Evolutionary conservation across 2,797 vertebrate genomes (phyloP), one percentile per base, ranked within the genome.

Genomic region (Epinephelus awoara): DNA sequence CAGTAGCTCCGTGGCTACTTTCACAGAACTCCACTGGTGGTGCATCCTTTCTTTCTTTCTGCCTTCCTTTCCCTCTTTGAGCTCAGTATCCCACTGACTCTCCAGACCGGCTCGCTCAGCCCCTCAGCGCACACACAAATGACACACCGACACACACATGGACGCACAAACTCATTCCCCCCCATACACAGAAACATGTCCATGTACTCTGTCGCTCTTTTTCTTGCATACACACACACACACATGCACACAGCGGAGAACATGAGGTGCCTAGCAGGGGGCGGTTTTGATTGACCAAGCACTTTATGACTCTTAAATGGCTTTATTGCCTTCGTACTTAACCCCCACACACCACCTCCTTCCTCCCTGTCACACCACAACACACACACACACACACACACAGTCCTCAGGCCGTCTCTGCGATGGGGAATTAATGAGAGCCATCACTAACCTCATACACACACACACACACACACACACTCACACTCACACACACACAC

Each of bases 291-390:
- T 88, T 90, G 88, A 88, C 80, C 79, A 84, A 86, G 63, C 86
- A 88, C 85, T 91, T 90, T 80, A 85, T 83, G 86, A 83, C 71
- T 80, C 75, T 77, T 86, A 87, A 89, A 90, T 87, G 82, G 84
- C 75, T 90, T 84, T 66, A 87, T 82, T 77, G 57, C 76, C 69
- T 77, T 84, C 74, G 49, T 73, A 76, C 83, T 85, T 80, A 85
- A 85, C 76, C 82, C 79, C 61, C 67, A 54, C 70, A 75, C 54
- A 27, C 69, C 19, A 29, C 80, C 64, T 47, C 44, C 73, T 78
- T 80, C 65, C 57, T 51, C 59, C 44, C 58, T 52, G 42, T 70
- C 78, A 73, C 77, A 77, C 61, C 76, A 57, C 74, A 68, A 67
- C 78, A 78, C 73, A 80, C 71, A 52, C 72, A 47, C 15, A 56